Evolutionary conservation across 2,888 invertebrate genomes (phyloP), one percentile per base, ranked within the genome.

Genomic region (Pseudococcus longispinus): DNA sequence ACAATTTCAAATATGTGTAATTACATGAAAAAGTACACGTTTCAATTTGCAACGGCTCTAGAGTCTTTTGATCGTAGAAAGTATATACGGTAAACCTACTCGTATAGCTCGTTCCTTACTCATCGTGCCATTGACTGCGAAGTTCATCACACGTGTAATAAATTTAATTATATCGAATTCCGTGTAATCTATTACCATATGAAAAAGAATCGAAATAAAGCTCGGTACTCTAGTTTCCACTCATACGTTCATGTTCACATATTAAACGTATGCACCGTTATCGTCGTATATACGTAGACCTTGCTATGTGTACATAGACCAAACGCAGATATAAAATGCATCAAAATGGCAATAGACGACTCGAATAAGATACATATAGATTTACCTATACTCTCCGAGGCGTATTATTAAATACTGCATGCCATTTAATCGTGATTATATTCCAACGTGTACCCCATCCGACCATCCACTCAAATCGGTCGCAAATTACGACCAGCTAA

Each of bases 381-480:
- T 80, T 80, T 80, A 80, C 37, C 37, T 37, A 37, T 37, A 37
- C 42, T 80, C 77, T 80, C 42, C 42, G 77, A 42, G 77, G 32
- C 77, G 42, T 80, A 80, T 42, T 80, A 80, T 80, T 80, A 80
- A 80, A 80, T 80, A 80, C 77, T 37, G 42, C 77, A 80, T 80
- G 42, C 77, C 77, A 42, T 80, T 80, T 42, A 42, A 80, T 42
- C 77, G 77, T 80, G 77, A 80, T 70, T 70, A 70, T 70, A 42
- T 42, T 80, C 77, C 18, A 32, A 29, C 74, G n/a, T 74, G 32
- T 32, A 29, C 74, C 74, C 32, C 32, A 18, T 74, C 32, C 29
- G 4, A 18, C 74, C 74, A 32, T 26, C 26, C 11, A 26, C 74
- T 74, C 32, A 29, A 74, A 74, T 37, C 29, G 74, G 74, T 74